Evolutionary conservation across 2,888 invertebrate genomes (phyloP).

Genomic region (Dasypogon diadema): DNA sequence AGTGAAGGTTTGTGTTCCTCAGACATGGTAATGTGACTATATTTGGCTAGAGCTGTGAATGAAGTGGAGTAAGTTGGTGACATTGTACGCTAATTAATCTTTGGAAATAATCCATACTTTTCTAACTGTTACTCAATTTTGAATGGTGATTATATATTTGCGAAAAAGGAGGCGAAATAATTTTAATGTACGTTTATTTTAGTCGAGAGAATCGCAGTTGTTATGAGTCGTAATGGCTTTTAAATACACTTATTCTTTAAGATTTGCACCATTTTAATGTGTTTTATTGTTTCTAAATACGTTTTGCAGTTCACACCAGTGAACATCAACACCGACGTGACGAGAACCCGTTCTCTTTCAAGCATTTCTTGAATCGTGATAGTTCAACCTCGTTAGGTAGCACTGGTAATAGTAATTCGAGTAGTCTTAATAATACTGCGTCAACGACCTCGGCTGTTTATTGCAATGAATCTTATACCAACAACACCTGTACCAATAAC

Average conservation of each 20-base stretch:
- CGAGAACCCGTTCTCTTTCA: slow-evolving; percentile 86
- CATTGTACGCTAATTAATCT: too few relatives aligned
- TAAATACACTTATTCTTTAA: not conserved
- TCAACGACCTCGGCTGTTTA: slow-evolving; percentile 53
- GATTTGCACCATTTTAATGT: not conserved
- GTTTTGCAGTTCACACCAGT: slow-evolving; percentile 27
- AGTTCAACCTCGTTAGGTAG: slow-evolving; percentile 46
- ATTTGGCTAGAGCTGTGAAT: too few relatives aligned
- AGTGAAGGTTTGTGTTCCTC: slow-evolving; percentile 12
- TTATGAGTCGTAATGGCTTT: too few relatives aligned
- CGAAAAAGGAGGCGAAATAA: not conserved
- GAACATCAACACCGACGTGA: slow-evolving; percentile 66
- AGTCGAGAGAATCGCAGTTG: too few relatives aligned
- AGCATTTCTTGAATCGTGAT: slow-evolving; percentile 83
- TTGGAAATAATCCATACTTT: too few relatives aligned
- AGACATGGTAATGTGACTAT: too few relatives aligned
- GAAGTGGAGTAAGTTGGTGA: too few relatives aligned
- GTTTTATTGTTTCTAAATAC: too few relatives aligned
- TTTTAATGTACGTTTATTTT: too few relatives aligned
- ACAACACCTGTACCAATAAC: slow-evolving; percentile 1
- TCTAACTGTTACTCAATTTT: too few relatives aligned
- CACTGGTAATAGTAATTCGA: slow-evolving; percentile 45
- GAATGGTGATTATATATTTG: too few relatives aligned
- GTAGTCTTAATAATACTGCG: slow-evolving; percentile 42
- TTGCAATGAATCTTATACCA: not conserved